Evolutionary conservation across 2,113 vertebrate species (phyloP), one percentile per base, ranked within the genome.

Genomic region (Brachypodius melanocephalos): DNA sequence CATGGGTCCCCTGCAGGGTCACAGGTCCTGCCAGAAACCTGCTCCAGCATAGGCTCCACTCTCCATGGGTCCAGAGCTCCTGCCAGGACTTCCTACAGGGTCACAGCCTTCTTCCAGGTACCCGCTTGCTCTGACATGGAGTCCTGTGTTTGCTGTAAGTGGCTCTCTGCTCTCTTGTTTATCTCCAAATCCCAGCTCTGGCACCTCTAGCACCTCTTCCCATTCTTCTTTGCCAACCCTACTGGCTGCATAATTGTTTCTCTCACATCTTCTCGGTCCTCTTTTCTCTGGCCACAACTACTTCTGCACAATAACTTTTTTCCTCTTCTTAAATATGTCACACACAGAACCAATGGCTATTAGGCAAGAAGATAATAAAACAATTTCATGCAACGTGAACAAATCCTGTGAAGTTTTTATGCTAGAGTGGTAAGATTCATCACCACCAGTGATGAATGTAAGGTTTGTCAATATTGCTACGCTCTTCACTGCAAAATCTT

Each of bases 101-200:
- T 42, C 42, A 54, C 25, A 42, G 14, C 17, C 55, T 76, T 48
- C 34, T 68, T 54, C 31, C 8, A 7, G 29, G 12, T 17, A 46
- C 31, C 14, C n/a, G 15, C 28, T 28, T 42, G 20, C 55, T 28
- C 52, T 48, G 62, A 24, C 19, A 10, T 31, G 48, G 20, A 20
- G 6, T 11, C 6, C 29, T 46, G 13, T 29, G 6, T 59, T 20
- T 36, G 8, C n/a, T 46, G 0, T 17, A 26, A 22, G 13, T 52
- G 17, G 4, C 12, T 68, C 6, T 75, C 34, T 75, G 25, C 14
- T 54, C 14, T 29, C 2, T 8, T 0, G 0, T 12, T 31, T n/a
- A 34, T 14, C 17, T 61, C 17, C 0, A 0, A 40, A 34, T 19
- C 31, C 20, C 48, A 55, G 21, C 29, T 68, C 25, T 0, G 0